These are phyloP conservation scores for Fopius arisanus DNA, from an alignment of 1,140 invertebrate species.

Conservation along the genomic window DNA sequence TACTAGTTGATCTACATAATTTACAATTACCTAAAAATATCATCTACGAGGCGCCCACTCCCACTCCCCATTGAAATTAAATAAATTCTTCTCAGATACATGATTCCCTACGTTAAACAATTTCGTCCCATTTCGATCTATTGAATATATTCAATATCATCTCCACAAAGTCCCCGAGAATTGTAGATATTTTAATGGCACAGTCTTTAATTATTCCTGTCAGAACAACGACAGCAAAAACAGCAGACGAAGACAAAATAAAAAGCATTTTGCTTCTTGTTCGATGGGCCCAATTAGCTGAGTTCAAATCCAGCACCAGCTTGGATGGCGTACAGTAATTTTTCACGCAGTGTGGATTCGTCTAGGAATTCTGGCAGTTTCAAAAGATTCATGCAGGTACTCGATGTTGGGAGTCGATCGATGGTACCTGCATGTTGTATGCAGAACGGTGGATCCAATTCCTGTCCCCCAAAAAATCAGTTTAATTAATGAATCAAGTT, in stretches of 20 bases:
- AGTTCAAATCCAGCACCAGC: constrained; percentile 96
- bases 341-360: constrained; percentile 79
- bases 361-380: constrained; percentile 92
- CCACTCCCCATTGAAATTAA: neutral
- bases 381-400: constrained; percentile 97
- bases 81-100: neutral
- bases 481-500: too few species aligned
- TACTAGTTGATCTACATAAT: neutral
- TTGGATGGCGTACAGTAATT: constrained; percentile 93
- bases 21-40: neutral
- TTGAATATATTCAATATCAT: neutral
- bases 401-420: constrained; percentile 91
- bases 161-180: constrained; percentile 5
- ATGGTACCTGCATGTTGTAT: constrained; percentile 89
- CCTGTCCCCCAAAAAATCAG: too few species aligned
- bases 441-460: constrained; percentile 92
- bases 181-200: constrained; percentile 4
- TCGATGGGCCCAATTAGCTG: constrained; percentile 69
- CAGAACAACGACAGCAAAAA: neutral
- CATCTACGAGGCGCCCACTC: neutral
- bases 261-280: neutral
- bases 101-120: neutral
- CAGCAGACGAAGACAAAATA: neutral
- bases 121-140: neutral
- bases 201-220: neutral